Percentiles rank a stretch among this genome's conserved stretches.
Evolutionary conservation across 2,797 vertebrate genomes (phyloP).

Genomic region (Scomberomorus guttatus): DNA sequence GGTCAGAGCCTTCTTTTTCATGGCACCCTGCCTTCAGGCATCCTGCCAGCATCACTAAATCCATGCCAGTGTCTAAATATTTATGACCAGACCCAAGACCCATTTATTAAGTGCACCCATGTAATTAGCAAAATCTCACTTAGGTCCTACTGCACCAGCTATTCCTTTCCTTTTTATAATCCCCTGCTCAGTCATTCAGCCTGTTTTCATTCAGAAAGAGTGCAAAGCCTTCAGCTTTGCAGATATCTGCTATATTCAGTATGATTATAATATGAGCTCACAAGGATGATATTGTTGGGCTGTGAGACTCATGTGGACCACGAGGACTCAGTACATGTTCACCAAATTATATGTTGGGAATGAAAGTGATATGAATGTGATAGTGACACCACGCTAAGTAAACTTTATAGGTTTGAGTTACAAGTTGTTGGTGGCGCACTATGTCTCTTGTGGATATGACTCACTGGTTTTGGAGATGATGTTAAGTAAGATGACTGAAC

Average conservation of each 20-base stretch:
- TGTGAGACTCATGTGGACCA: neutral
- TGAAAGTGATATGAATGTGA: neutral
- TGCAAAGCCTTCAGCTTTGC: neutral
- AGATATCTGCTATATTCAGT: neutral
- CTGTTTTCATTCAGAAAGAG: constrained; percentile 31
- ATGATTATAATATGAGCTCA: neutral
- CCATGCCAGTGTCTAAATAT: constrained; percentile 47
- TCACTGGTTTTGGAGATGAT: constrained; percentile 2
- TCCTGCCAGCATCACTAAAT: constrained; percentile 58
- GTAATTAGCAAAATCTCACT: constrained; percentile 70
- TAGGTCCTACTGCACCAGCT: constrained; percentile 26
- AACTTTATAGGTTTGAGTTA: neutral
- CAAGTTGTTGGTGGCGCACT: neutral
- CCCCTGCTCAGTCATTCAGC: constrained; percentile 33
- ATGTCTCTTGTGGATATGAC: constrained; percentile 22
- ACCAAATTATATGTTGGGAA: constrained; percentile 1
- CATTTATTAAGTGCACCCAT: constrained; percentile 68
- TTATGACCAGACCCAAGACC: constrained; percentile 61
- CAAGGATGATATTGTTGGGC: neutral
- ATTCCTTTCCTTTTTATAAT: constrained; percentile 49
- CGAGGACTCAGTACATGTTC: neutral
- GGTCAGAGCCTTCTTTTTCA: constrained; percentile 41
- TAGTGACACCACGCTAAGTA: neutral
- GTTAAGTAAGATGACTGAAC: constrained; percentile 17
- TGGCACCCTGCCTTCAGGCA: constrained; percentile 46